A percentile compares a stretch with the other conserved stretches of the same genome.
These are phyloP conservation scores for Gambelia wislizenii DNA, from an alignment of 2,797 vertebrate genomes.

Conservation along the genomic window DNA sequence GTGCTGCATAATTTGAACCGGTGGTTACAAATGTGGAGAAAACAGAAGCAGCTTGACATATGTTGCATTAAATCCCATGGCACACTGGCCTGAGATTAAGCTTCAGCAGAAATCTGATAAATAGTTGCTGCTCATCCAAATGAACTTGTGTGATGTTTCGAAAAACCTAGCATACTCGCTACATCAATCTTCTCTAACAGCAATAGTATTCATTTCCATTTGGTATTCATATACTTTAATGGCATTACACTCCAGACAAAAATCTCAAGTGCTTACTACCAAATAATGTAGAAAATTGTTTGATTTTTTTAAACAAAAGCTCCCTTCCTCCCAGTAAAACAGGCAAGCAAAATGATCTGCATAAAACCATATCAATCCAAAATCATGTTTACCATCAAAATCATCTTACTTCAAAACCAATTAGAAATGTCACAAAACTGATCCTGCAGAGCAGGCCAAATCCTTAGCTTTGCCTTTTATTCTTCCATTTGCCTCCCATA, in stretches of 20 bases:
- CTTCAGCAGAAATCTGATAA: constrained; percentile 34
- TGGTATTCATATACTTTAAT: constrained; percentile 25
- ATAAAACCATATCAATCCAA: not conserved
- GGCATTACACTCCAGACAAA: constrained; percentile 39
- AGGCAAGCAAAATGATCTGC: constrained; percentile 24
- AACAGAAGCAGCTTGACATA: constrained; percentile 44
- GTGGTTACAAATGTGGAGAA: not conserved
- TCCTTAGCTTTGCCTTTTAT: not conserved
- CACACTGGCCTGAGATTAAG: not conserved
- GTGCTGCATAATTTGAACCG: not conserved
- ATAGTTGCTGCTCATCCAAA: not conserved
- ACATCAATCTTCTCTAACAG: accelerated
- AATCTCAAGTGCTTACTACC: not conserved
- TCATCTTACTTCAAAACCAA: constrained; percentile 50
- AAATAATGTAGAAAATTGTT: constrained; percentile 30
- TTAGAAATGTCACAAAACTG: constrained; percentile 54
- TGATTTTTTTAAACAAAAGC: not conserved
- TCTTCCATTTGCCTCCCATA: not conserved
- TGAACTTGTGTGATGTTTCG: not conserved
- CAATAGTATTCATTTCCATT: not conserved
- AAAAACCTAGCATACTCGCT: not conserved
- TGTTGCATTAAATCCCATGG: constrained; percentile 22
- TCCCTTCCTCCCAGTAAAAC: not conserved
- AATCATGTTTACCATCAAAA: constrained; percentile 18
- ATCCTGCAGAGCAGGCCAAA: not conserved